Conservation (phyloP, 2,797 vertebrate genomes). For the Tapera naevia region DNA sequence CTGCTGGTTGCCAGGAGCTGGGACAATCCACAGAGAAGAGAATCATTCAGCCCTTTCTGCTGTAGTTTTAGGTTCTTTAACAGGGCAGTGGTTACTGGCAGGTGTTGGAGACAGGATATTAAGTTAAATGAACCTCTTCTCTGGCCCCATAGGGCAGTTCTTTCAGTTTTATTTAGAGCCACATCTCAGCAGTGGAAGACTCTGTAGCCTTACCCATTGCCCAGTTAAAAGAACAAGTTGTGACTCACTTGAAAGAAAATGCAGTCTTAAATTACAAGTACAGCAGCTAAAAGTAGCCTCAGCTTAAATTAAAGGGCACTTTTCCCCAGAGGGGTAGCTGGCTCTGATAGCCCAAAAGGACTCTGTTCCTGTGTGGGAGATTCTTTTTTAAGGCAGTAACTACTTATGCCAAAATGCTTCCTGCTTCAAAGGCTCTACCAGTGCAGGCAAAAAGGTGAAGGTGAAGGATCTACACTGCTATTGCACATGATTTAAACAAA, state of each 20-base stretch:
- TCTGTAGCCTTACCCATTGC: not conserved
- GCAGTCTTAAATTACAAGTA: constrained; percentile 43
- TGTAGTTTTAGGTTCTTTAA: constrained; percentile 19
- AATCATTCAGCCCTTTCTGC: not conserved
- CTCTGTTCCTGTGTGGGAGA: constrained; percentile 24
- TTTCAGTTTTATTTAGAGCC: constrained; percentile 51
- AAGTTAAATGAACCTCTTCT: constrained; percentile 9
- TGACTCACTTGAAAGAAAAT: constrained; percentile 56
- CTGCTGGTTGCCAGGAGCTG: not conserved
- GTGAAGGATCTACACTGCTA: not conserved
- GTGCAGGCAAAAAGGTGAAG: constrained; percentile 16
- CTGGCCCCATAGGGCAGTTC: constrained; percentile 27
- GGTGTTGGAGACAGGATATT: constrained; percentile 17
- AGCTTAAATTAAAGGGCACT: constrained; percentile 33
- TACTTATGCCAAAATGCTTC: not conserved
- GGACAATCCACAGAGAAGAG: not conserved
- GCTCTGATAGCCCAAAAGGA: not conserved
- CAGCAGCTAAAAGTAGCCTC: constrained; percentile 32
- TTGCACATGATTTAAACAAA: constrained; percentile 29
- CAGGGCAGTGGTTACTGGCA: not conserved
- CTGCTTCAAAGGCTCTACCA: constrained; percentile 3
- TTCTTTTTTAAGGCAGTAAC: not conserved
- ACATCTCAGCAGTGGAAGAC: not conserved
- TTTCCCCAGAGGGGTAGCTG: constrained; percentile 2
- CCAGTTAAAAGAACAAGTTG: constrained; percentile 44